These are phyloP conservation scores for Agonopterix heracliana DNA, from an alignment of 2,888 invertebrate species.

Conservation along the genomic window DNA sequence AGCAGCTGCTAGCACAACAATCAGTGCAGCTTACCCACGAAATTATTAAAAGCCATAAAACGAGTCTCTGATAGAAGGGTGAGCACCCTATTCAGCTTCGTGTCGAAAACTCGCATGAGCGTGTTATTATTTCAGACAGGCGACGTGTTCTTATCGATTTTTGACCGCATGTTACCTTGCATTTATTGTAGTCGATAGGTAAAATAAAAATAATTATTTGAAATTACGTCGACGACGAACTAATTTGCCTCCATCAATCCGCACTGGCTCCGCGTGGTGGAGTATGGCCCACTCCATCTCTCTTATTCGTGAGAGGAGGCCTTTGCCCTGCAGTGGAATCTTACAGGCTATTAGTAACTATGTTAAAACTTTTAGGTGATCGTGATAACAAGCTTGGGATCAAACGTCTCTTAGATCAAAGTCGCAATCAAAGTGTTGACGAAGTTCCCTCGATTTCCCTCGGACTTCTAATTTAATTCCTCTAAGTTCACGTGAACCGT, in stretches of 20 bases:
- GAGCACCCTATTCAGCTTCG: constrained; percentile 65
- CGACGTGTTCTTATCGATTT: constrained; percentile 53
- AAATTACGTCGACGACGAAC: too few species aligned
- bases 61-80: constrained; percentile 67
- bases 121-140: constrained; percentile 61
- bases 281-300: too few species aligned
- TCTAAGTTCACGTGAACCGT: constrained; percentile 1
- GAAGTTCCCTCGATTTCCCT: too few species aligned
- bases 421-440: too few species aligned
- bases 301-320: too few species aligned
- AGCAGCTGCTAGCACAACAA: constrained; percentile 68
- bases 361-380: too few species aligned
- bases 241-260: too few species aligned
- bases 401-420: background rate
- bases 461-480: background rate
- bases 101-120: constrained; percentile 47
- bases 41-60: constrained; percentile 75
- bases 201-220: background rate
- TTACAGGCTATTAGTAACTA: too few species aligned
- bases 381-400: too few species aligned
- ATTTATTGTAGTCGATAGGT: background rate
- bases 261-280: too few species aligned
- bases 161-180: constrained; percentile 23
- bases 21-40: constrained; percentile 69
- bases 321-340: too few species aligned